Conservation (phyloP, 2,797 vertebrate genomes). For the Etheostoma perlongum region DNA sequence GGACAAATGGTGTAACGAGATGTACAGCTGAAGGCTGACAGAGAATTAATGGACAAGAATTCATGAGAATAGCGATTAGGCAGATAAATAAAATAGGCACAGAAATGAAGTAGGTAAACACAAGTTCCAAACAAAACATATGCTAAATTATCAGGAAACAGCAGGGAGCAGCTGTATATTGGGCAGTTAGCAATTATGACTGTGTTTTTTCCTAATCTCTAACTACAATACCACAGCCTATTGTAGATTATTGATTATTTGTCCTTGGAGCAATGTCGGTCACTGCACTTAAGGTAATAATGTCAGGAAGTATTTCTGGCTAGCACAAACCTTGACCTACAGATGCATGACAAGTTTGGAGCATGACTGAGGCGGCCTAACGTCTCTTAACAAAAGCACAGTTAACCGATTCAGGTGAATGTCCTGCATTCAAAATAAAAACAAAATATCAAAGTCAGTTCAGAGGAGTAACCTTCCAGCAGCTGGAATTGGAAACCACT, state of each 20-base stretch:
- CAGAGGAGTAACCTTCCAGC: constrained; percentile 10
- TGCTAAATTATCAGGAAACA: neutral
- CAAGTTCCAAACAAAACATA: neutral
- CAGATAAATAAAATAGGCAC: neutral
- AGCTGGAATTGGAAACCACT: constrained; percentile 12
- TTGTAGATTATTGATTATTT: constrained; percentile 11
- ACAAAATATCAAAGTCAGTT: constrained; percentile 2
- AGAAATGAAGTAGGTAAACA: neutral
- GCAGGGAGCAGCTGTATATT: neutral
- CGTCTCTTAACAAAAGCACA: neutral
- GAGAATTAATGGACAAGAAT: neutral
- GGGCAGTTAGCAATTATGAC: neutral
- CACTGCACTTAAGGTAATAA: constrained; percentile 1
- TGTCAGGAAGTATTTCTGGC: neutral
- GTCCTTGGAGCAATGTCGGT: neutral
- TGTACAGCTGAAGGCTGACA: neutral
- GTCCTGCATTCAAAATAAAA: constrained; percentile 4
- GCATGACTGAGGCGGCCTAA: neutral
- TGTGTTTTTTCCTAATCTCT: constrained; percentile 5
- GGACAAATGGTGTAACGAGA: neutral
- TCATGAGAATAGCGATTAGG: neutral
- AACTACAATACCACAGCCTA: neutral
- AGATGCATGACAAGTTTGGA: constrained; percentile 10
- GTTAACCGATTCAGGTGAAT: constrained; percentile 12
- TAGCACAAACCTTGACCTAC: constrained; percentile 4